Conservation (phyloP, 2,888 invertebrate species). For the Lasius platythorax region DNA sequence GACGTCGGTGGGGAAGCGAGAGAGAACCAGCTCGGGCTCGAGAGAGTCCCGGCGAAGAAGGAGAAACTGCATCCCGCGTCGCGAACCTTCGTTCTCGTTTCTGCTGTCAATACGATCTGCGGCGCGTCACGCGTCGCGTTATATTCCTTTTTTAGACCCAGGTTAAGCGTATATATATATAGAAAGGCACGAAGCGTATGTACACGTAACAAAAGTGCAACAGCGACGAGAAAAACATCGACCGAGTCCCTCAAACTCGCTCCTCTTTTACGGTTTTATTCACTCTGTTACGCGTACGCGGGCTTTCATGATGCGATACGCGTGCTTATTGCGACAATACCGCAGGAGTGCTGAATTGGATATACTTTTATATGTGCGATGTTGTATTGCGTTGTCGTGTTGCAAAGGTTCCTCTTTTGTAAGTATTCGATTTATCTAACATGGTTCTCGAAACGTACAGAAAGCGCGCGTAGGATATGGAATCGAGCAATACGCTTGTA, state of each 20-base stretch:
- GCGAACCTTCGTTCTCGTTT: conserved; percentile 64
- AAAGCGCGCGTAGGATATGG: background rate
- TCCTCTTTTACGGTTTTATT: conserved; percentile 43
- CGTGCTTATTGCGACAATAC: conserved; percentile 49
- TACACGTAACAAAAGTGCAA: background rate
- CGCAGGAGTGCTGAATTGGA: conserved; percentile 20
- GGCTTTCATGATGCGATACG: conserved; percentile 35
- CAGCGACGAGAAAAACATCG: conserved; percentile 14
- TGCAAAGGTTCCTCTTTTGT: conserved; percentile 8
- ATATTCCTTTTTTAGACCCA: conserved; percentile 39
- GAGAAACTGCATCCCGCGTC: conserved; percentile 64
- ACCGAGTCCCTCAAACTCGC: conserved; percentile 30
- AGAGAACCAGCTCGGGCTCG: conserved; percentile 14
- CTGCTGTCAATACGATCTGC: conserved; percentile 53
- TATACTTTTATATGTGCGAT: conserved; percentile 30
- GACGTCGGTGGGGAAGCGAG: conserved; percentile 60
- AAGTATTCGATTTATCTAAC: conserved; percentile 42
- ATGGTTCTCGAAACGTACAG: background rate
- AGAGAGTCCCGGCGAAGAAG: conserved; percentile 24
- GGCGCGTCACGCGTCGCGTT: conserved; percentile 30
- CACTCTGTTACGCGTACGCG: conserved; percentile 49
- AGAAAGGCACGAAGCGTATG: background rate
- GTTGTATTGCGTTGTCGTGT: conserved; percentile 4
- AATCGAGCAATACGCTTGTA: background rate
- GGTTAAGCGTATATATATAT: conserved; percentile 30